Evolutionary conservation across 2,797 vertebrate species (phyloP).

Genomic region (Onychomys torridus): DNA sequence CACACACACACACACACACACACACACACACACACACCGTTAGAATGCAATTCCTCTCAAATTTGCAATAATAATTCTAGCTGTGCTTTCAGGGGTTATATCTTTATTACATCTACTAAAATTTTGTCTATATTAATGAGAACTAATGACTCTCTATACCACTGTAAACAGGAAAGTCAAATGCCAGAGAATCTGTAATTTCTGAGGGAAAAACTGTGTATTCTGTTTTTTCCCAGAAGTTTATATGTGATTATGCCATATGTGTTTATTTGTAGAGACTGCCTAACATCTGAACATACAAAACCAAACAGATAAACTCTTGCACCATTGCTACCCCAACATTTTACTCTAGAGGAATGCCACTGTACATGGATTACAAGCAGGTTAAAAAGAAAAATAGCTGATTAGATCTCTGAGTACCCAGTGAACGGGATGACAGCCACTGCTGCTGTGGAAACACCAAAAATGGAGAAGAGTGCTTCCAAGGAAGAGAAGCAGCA

Average conservation of each 20-base stretch:
- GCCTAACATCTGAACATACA: constrained; percentile 86
- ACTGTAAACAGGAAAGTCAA: constrained; percentile 68
- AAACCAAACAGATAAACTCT: constrained; percentile 85
- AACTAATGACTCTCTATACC: constrained; percentile 23
- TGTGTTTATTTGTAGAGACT: constrained; percentile 86
- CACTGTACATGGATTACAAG: constrained; percentile 87
- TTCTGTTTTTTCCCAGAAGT: constrained; percentile 55
- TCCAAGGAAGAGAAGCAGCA: constrained; percentile 93
- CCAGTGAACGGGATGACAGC: constrained; percentile 95
- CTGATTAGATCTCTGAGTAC: constrained; percentile 88
- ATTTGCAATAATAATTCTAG: constrained; percentile 44
- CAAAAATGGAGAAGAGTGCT: constrained; percentile 96
- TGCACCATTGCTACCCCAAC: constrained; percentile 84
- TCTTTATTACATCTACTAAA: constrained; percentile 40
- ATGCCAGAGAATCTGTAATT: constrained; percentile 56
- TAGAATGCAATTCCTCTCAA: constrained; percentile 56
- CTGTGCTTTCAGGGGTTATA: neutral
- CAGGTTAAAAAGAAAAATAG: constrained; percentile 91
- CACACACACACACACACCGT: neutral
- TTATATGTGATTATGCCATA: constrained; percentile 72
- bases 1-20: neutral
- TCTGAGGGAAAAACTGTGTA: constrained; percentile 72
- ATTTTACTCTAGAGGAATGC: constrained; percentile 84
- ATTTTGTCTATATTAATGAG: constrained; percentile 55
- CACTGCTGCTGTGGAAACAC: constrained; percentile 94